Evolutionary conservation across 2,888 invertebrate genomes (phyloP).

Genomic region (Tineola bisselliella): DNA sequence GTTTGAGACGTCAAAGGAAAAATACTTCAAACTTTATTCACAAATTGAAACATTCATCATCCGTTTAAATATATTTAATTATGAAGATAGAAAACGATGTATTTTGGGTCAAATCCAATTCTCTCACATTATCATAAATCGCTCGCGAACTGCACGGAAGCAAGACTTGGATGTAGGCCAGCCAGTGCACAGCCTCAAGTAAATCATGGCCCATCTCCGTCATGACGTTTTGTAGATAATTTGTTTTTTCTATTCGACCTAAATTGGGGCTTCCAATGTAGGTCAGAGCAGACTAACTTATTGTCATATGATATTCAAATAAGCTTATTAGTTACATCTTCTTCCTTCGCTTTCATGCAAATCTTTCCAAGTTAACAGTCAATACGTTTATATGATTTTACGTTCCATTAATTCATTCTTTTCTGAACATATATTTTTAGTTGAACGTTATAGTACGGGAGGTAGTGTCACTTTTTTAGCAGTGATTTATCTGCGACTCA

Average conservation of each 20-base stretch:
- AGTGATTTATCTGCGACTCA: too few species aligned
- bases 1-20: too few species aligned
- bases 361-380: too few species aligned
- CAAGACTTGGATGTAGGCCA: slow-evolving; percentile 48
- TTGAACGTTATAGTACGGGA: too few species aligned
- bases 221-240: slow-evolving; percentile 45
- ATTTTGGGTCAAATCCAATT: slow-evolving; percentile 42
- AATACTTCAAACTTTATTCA: background rate
- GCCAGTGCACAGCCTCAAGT: slow-evolving; percentile 23
- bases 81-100: slow-evolving; percentile 5
- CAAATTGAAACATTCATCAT: background rate
- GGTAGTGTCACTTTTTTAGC: too few species aligned
- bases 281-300: slow-evolving; percentile 22
- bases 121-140: slow-evolving; percentile 47
- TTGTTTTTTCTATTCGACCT: slow-evolving; percentile 37
- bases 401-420: too few species aligned
- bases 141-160: slow-evolving; percentile 35
- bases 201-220: slow-evolving; percentile 43
- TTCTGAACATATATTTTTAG: too few species aligned
- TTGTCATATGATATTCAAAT: background rate
- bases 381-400: too few species aligned
- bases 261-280: slow-evolving; percentile 54
- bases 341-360: too few species aligned
- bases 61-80: slow-evolving; percentile 4
- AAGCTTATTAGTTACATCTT: too few species aligned